Percentiles rank a stretch among this genome's conserved stretches.
These are phyloP conservation scores for Acanthaster planci DNA, from an alignment of 35 echinoderm and acorn worm genomes.

Conservation along the genomic window DNA sequence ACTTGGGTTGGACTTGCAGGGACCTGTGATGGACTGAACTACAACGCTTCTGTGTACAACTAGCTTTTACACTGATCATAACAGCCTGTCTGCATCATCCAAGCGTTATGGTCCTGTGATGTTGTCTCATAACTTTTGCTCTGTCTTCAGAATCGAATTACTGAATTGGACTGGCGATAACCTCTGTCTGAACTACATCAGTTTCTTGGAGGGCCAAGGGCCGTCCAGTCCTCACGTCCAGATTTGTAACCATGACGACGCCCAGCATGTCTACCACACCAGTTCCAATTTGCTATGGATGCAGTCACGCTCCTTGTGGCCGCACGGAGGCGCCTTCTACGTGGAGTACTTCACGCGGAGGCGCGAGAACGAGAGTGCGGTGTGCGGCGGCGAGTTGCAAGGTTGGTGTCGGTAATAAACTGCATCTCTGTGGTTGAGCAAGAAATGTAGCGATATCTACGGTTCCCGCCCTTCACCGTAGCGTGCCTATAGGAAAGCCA, in stretches of 20 bases:
- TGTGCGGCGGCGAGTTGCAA: slow-evolving; percentile 69
- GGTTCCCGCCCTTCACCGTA: no score
- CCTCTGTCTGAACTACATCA: slow-evolving; percentile 54
- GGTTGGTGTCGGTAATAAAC: slow-evolving; percentile 23
- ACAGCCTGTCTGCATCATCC: no score
- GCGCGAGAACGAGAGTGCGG: not conserved
- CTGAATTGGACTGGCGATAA: slow-evolving; percentile 38
- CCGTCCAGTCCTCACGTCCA: slow-evolving; percentile 9
- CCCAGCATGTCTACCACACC: slow-evolving; percentile 39
- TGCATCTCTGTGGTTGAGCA: not conserved
- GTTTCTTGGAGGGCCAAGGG: slow-evolving; percentile 43
- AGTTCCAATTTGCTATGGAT: slow-evolving; percentile 53
- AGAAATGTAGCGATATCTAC: no score
- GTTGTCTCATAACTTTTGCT: no score
- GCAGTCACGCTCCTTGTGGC: slow-evolving; percentile 59
- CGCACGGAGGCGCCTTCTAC: slow-evolving; percentile 43
- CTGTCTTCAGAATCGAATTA: slow-evolving; percentile 42
- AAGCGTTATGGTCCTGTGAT: no score
- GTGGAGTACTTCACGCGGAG: slow-evolving; percentile 54
- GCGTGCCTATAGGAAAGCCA: no score
- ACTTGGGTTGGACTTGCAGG: no score
- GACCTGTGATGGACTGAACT: no score
- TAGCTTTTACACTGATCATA: no score
- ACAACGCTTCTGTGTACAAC: no score
- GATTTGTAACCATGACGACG: slow-evolving; percentile 47